Evolutionary conservation across 2,113 vertebrate genomes (phyloP).

Genomic region (Callorhinus ursinus): DNA sequence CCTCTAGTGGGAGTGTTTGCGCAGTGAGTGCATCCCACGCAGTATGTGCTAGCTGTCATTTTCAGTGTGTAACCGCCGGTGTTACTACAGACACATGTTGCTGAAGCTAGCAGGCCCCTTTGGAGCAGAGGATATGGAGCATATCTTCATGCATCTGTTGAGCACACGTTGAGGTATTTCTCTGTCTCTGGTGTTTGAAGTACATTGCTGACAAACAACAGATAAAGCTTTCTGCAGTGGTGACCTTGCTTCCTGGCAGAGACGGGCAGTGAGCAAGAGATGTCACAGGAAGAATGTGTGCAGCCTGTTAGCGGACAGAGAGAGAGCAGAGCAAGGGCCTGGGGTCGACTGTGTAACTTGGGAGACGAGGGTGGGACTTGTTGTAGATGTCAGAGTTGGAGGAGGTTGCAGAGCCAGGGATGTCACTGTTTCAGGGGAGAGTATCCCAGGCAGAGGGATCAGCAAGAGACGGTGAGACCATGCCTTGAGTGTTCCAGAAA

Average conservation of each 20-base stretch:
- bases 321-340: no score
- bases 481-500: neutral
- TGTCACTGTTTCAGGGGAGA: neutral
- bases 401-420: neutral
- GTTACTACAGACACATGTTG: neutral
- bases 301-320: no score
- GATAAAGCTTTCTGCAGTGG: neutral
- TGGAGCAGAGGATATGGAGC: neutral
- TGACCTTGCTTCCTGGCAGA: no score
- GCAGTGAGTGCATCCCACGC: neutral
- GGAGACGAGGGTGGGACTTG: accelerated
- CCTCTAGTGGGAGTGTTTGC: neutral
- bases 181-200: neutral
- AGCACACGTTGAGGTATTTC: no score
- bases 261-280: neutral
- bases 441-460: neutral
- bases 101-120: neutral
- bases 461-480: no score
- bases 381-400: neutral
- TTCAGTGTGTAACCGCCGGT: neutral
- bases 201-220: neutral
- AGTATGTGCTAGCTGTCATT: no score
- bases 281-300: accelerated
- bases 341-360: accelerated
- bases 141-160: accelerated